These are phyloP conservation scores for Nysson spinosus DNA, from an alignment of 2,888 invertebrate genomes.

Conservation along the genomic window DNA sequence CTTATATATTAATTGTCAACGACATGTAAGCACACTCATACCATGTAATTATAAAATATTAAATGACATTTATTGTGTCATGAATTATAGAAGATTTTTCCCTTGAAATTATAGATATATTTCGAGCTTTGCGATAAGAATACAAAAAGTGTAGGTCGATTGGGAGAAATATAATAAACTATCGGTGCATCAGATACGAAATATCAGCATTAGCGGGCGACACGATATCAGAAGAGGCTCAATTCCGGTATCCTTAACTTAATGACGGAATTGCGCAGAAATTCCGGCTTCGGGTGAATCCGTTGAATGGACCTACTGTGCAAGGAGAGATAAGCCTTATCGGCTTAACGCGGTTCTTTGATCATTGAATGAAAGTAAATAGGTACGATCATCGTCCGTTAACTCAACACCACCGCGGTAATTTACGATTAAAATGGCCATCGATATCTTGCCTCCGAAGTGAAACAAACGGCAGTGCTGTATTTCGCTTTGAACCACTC, in stretches of 20 bases:
- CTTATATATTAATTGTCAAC: no score
- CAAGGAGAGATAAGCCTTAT: conserved; percentile 52
- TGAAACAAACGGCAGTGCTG: not conserved
- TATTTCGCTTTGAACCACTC: conserved; percentile 6
- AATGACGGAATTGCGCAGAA: conserved; percentile 32
- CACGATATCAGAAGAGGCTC: conserved; percentile 11
- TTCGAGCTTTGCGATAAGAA: no score
- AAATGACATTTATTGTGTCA: no score
- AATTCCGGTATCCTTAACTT: conserved; percentile 28
- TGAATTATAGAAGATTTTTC: no score
- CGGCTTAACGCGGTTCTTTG: conserved; percentile 54
- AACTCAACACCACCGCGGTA: conserved; percentile 32
- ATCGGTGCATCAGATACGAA: not conserved
- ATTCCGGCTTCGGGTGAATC: conserved; percentile 15
- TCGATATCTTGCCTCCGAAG: conserved; percentile 14
- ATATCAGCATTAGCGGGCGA: not conserved
- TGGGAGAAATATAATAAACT: no score
- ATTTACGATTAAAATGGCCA: conserved; percentile 45
- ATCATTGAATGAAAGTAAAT: conserved; percentile 57
- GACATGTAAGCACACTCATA: no score
- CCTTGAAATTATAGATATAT: no score
- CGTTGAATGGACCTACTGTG: conserved; percentile 54
- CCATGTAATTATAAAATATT: no score
- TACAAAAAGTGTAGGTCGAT: no score
- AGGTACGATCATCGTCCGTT: conserved; percentile 44